These are phyloP conservation scores for Epinephelus coioides DNA, from an alignment of 2,797 vertebrate species.

Conservation along the genomic window DNA sequence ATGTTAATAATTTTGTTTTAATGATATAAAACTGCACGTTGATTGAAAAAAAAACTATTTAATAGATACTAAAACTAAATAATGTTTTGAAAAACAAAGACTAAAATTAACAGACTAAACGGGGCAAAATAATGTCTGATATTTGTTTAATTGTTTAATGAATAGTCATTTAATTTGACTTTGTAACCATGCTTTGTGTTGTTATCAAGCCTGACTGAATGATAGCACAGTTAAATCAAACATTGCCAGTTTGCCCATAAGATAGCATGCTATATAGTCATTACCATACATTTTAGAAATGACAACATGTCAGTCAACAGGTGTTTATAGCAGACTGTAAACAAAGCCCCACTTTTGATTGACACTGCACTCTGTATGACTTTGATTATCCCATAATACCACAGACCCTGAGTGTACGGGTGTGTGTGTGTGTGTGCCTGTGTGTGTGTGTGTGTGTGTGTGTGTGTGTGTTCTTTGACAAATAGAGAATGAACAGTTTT, in stretches of 20 bases:
- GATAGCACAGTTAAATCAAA: constrained; percentile 53
- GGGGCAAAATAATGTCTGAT: too few relatives aligned
- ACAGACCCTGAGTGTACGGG: constrained; percentile 14
- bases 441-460: constrained; percentile 25
- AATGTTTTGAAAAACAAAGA: too few relatives aligned
- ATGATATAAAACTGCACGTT: too few relatives aligned
- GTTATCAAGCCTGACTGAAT: constrained; percentile 41
- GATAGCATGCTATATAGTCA: constrained; percentile 41
- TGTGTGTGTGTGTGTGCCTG: constrained; percentile 6
- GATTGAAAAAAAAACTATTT: too few relatives aligned
- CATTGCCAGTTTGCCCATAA: constrained; percentile 36
- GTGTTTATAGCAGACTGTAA: constrained; percentile 73
- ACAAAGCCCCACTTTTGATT: constrained; percentile 66
- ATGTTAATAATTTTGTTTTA: too few relatives aligned
- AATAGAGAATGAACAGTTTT: constrained; percentile 75
- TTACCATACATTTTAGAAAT: constrained; percentile 54
- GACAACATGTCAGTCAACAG: constrained; percentile 73
- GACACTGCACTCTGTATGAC: constrained; percentile 66
- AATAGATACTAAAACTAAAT: too few relatives aligned
- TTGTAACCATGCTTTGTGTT: neutral
- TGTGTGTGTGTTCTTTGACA: constrained; percentile 61
- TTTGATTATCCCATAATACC: constrained; percentile 65
- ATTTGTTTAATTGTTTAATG: neutral
- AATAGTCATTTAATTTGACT: constrained; percentile 22
- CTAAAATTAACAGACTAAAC: too few relatives aligned